Percentiles rank a stretch among this genome's conserved stretches.
phyloP scores from a whole-genome alignment of 2,888 invertebrate genomes.

The Drosophila robusta region DNA sequence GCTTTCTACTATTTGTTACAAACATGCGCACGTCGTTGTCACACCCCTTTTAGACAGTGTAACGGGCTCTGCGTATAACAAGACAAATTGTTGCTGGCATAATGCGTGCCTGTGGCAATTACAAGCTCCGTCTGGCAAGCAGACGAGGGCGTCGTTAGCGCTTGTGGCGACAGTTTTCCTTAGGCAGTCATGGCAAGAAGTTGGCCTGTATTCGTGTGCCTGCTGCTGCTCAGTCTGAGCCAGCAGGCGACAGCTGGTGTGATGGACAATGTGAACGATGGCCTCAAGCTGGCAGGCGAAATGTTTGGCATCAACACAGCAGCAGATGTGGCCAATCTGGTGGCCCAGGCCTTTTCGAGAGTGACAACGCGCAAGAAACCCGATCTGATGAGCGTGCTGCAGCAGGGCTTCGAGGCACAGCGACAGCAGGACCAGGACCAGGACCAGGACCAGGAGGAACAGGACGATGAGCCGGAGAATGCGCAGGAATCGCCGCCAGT shows the following conservation, averaged over 20 bases:
- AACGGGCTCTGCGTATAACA: not conserved
- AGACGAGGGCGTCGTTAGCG: conserved; percentile 36
- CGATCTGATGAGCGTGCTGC: conserved; percentile 67
- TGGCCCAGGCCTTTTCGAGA: conserved; percentile 86
- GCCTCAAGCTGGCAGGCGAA: conserved; percentile 83
- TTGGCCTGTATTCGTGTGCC: conserved; percentile 24
- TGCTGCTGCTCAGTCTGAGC: conserved; percentile 39
- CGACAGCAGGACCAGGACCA: conserved; percentile 22
- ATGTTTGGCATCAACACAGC: conserved; percentile 86
- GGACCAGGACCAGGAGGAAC: conserved; percentile 25
- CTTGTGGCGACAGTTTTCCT: conserved; percentile 53
- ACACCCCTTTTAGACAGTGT: not conserved
- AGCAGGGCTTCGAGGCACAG: conserved; percentile 56
- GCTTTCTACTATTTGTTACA: too few species aligned
- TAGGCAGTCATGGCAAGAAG: conserved; percentile 57
- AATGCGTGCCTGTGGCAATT: conserved; percentile 63
- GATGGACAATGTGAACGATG: conserved; percentile 83
- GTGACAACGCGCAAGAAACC: conserved; percentile 55
- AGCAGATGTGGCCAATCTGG: conserved; percentile 87
- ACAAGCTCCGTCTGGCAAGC: conserved; percentile 54
- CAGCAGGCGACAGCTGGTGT: conserved; percentile 69
- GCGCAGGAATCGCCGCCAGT: conserved; percentile 64
- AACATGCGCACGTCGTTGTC: not conserved
- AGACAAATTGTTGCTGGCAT: conserved; percentile 51
- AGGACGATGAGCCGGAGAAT: conserved; percentile 52